These are phyloP conservation scores for Luidia sarsii DNA, from an alignment of 53 echinoderm and acorn worm genomes.

Conservation along the genomic window DNA sequence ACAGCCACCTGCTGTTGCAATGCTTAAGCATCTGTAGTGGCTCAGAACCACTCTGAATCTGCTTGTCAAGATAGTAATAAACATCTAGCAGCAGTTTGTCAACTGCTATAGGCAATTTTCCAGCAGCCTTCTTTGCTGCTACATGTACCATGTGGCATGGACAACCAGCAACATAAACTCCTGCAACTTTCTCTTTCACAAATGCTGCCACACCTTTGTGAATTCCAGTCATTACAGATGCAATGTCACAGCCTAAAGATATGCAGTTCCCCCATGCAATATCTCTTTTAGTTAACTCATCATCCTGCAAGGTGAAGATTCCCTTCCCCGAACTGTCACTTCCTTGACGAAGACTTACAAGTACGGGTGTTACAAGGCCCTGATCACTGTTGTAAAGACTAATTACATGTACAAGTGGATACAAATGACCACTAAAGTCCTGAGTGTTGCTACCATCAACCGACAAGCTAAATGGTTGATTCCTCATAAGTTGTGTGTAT, in stretches of 20 bases:
- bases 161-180: slow-evolving; percentile 48
- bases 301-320: slow-evolving; percentile 17
- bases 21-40: slow-evolving; percentile 26
- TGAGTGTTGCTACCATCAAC: slow-evolving; percentile 19
- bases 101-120: slow-evolving; percentile 30
- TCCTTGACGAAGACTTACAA: slow-evolving; percentile 10
- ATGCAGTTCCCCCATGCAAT: too few relatives aligned
- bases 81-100: slow-evolving; percentile 54
- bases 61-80: slow-evolving; percentile 51
- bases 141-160: slow-evolving; percentile 60
- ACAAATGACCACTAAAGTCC: slow-evolving; percentile 14
- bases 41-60: slow-evolving; percentile 7
- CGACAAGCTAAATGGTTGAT: slow-evolving; percentile 20
- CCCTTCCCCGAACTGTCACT: slow-evolving; percentile 10
- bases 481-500: background rate
- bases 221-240: too few relatives aligned
- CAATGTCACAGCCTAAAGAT: too few relatives aligned
- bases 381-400: slow-evolving; percentile 11
- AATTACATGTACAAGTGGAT: slow-evolving; percentile 9
- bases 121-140: slow-evolving; percentile 57
- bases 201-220: too few relatives aligned
- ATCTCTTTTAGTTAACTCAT: too few relatives aligned
- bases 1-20: slow-evolving; percentile 19
- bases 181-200: too few relatives aligned
- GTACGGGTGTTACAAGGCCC: slow-evolving; percentile 7